phyloP scores from a whole-genome alignment of 2,113 vertebrate species.

The Cyphomyrus discorhynchus region DNA sequence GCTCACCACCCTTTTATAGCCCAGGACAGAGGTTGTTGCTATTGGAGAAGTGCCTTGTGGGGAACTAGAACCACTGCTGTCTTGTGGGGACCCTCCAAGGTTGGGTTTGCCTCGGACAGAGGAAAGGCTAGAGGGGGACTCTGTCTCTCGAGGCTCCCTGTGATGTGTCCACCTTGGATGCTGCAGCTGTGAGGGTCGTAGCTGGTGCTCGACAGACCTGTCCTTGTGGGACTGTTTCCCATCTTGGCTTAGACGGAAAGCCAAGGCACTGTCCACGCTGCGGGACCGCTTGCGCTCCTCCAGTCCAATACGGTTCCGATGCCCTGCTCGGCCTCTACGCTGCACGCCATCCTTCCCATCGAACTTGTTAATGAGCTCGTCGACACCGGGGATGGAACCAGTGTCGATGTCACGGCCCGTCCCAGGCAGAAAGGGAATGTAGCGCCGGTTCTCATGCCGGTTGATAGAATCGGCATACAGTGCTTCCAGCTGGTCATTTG shows the following conservation, averaged over 20 bases:
- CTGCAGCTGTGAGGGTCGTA: slow-evolving; percentile 55
- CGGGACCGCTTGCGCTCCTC: slow-evolving; percentile 78
- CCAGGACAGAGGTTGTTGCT: slow-evolving; percentile 1
- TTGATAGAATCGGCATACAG: slow-evolving; percentile 85
- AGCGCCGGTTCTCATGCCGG: slow-evolving; percentile 86
- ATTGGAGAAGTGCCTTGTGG: background rate
- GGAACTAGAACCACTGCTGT: slow-evolving; percentile 5
- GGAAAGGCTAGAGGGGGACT: slow-evolving; percentile 24
- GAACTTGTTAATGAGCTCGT: slow-evolving; percentile 80
- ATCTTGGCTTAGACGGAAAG: slow-evolving; percentile 46
- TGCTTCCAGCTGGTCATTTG: slow-evolving; percentile 75
- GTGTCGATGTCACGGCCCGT: slow-evolving; percentile 88
- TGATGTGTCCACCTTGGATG: slow-evolving; percentile 32
- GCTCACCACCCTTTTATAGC: slow-evolving; percentile 11
- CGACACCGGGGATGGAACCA: slow-evolving; percentile 73
- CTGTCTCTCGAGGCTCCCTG: slow-evolving; percentile 15
- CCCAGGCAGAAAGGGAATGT: slow-evolving; percentile 86
- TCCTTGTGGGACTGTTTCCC: slow-evolving; percentile 53
- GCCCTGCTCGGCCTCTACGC: slow-evolving; percentile 70
- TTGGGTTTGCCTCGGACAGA: slow-evolving; percentile 18
- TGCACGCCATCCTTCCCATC: slow-evolving; percentile 63
- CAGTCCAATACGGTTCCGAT: slow-evolving; percentile 62
- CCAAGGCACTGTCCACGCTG: slow-evolving; percentile 73
- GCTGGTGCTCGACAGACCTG: slow-evolving; percentile 56
- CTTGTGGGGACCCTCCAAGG: slow-evolving; percentile 20